Conservation (phyloP, 2,113 vertebrate genomes). For the Mionectes macconnelli region DNA sequence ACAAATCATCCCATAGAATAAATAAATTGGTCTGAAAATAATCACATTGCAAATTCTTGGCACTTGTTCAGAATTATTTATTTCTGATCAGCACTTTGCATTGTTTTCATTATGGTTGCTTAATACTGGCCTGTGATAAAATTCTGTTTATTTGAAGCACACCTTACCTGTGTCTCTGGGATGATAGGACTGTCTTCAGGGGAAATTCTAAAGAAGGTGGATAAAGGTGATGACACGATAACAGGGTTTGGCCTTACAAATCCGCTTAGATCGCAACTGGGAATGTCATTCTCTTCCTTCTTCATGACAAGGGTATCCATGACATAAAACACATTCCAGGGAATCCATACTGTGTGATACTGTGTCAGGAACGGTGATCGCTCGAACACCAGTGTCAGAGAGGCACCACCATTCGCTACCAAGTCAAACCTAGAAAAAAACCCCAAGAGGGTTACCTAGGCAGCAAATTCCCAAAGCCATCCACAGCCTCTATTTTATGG, state of each 20-base stretch:
- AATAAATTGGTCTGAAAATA: not conserved
- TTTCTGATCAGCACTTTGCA: not conserved
- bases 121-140: not conserved
- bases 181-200: conserved; percentile 93
- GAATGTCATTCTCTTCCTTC: conserved; percentile 92
- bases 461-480: not conserved
- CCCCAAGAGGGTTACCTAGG: not conserved
- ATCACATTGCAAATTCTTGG: not conserved
- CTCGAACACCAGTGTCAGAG: conserved; percentile 90
- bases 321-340: conserved; percentile 95
- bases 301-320: conserved; percentile 99
- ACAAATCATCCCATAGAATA: not conserved
- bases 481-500: not conserved
- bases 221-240: conserved; percentile 91
- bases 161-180: conserved; percentile 93
- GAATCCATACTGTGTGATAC: conserved; percentile 93
- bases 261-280: conserved; percentile 92
- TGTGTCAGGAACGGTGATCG: conserved; percentile 89
- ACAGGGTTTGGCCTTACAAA: conserved; percentile 88
- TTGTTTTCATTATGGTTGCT: not conserved
- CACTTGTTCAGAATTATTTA: not conserved
- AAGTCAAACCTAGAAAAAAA: conserved; percentile 88
- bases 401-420: conserved; percentile 91
- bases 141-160: not conserved
- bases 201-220: conserved; percentile 91